Conservation (phyloP, 2,113 vertebrate genomes). For the Brachypteracias leptosomus region DNA sequence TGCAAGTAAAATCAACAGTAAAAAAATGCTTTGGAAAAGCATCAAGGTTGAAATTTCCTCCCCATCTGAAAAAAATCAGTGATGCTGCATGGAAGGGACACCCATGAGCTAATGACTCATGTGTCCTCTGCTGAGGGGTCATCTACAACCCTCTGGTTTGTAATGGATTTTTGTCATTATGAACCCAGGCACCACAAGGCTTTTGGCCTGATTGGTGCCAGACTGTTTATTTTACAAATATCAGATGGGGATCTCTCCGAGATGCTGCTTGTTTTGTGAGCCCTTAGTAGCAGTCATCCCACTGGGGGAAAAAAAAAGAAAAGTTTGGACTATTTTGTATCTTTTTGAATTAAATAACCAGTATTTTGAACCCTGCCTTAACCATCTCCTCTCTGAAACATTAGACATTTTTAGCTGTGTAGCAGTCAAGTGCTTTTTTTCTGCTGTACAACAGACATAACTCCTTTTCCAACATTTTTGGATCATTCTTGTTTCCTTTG, state of each 20-base stretch:
- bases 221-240: conserved; percentile 4
- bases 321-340: background rate
- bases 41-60: background rate
- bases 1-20: background rate
- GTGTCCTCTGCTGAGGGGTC: conserved; percentile 20
- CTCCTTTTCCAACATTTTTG: conserved; percentile 55
- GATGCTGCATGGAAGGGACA: background rate
- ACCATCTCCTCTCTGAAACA: conserved; percentile 73
- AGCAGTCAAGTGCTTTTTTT: conserved; percentile 65
- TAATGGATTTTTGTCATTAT: background rate
- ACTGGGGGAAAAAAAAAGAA: background rate
- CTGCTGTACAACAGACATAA: conserved; percentile 66
- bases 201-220: background rate
- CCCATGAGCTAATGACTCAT: background rate
- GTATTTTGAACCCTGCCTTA: conserved; percentile 79
- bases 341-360: conserved; percentile 30
- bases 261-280: background rate
- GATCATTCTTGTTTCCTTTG: conserved; percentile 58
- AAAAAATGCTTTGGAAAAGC: background rate
- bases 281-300: background rate
- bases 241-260: background rate
- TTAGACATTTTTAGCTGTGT: conserved; percentile 68
- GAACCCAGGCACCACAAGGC: background rate
- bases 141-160: background rate
- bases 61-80: conserved; percentile 28